These are phyloP conservation scores for Lates japonicus DNA, from an alignment of 2,797 vertebrate genomes.

Conservation along the genomic window DNA sequence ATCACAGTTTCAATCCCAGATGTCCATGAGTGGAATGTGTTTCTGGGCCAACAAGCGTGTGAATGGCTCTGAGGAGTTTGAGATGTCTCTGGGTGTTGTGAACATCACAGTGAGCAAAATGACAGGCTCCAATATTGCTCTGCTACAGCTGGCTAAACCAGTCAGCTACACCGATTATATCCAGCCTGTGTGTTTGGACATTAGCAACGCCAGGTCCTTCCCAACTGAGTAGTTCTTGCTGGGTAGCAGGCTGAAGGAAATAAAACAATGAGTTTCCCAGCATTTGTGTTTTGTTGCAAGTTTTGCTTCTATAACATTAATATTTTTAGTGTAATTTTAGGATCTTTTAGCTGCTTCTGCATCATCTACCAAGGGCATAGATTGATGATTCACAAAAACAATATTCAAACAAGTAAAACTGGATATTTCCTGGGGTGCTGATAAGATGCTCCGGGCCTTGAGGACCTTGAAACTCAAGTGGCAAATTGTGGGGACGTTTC, in stretches of 20 bases:
- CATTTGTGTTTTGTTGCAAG: neutral
- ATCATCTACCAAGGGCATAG: neutral
- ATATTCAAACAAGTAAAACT: slow-evolving; percentile 3
- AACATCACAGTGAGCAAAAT: slow-evolving; percentile 47
- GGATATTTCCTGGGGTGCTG: neutral
- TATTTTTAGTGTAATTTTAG: neutral
- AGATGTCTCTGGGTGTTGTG: slow-evolving; percentile 28
- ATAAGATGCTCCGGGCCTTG: slow-evolving; percentile 30
- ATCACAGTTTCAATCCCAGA: slow-evolving; percentile 49
- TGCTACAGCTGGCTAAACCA: slow-evolving; percentile 50
- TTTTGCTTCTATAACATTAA: neutral
- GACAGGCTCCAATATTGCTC: slow-evolving; percentile 55
- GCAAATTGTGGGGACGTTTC: slow-evolving; percentile 56
- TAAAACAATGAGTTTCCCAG: neutral
- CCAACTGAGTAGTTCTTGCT: slow-evolving; percentile 66
- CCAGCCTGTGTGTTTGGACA: slow-evolving; percentile 73
- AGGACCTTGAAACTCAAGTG: slow-evolving; percentile 60
- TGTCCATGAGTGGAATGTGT: slow-evolving; percentile 64
- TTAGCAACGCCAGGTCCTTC: slow-evolving; percentile 29
- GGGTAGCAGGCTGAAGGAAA: slow-evolving; percentile 63
- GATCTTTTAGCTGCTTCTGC: neutral
- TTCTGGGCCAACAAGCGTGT: slow-evolving; percentile 48
- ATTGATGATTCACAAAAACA: neutral
- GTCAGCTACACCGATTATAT: slow-evolving; percentile 44
- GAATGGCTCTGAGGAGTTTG: slow-evolving; percentile 48